phyloP scores from a whole-genome alignment of 1,140 invertebrate genomes.

The Plectrocnemia conspersa region DNA sequence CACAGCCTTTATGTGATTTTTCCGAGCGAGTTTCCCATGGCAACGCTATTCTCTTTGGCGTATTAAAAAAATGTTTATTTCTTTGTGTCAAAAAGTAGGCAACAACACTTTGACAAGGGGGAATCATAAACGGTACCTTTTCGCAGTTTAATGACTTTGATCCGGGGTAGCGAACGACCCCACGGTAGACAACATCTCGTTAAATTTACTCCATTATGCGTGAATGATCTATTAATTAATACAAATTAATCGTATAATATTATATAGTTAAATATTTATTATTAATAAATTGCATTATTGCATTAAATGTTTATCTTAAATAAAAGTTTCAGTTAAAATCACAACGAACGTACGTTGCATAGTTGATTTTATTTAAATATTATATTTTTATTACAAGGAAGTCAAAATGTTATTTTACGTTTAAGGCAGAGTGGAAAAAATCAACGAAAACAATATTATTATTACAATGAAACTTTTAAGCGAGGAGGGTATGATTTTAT shows the following conservation, averaged over 20 bases:
- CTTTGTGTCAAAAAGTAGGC: background rate
- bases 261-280: slow-evolving; percentile 1
- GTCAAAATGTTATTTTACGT: too few species aligned
- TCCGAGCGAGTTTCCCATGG: slow-evolving; percentile 10
- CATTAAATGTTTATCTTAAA: background rate
- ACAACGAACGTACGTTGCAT: too few species aligned
- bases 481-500: too few species aligned
- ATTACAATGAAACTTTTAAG: too few species aligned
- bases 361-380: too few species aligned
- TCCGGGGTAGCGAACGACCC: background rate
- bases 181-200: slow-evolving; percentile 15
- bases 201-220: slow-evolving; percentile 27
- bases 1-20: background rate
- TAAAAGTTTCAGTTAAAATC: slow-evolving; percentile 1
- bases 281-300: background rate
- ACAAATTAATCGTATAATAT: too few species aligned
- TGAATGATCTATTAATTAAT: slow-evolving; percentile 24
- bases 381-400: too few species aligned
- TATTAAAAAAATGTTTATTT: slow-evolving; percentile 4
- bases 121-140: background rate
- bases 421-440: too few species aligned
- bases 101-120: background rate
- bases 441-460: too few species aligned
- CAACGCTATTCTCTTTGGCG: slow-evolving; percentile 3
- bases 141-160: slow-evolving; percentile 19